Conservation (phyloP, 2,888 invertebrate genomes). For the Nemapogon koenigi region DNA sequence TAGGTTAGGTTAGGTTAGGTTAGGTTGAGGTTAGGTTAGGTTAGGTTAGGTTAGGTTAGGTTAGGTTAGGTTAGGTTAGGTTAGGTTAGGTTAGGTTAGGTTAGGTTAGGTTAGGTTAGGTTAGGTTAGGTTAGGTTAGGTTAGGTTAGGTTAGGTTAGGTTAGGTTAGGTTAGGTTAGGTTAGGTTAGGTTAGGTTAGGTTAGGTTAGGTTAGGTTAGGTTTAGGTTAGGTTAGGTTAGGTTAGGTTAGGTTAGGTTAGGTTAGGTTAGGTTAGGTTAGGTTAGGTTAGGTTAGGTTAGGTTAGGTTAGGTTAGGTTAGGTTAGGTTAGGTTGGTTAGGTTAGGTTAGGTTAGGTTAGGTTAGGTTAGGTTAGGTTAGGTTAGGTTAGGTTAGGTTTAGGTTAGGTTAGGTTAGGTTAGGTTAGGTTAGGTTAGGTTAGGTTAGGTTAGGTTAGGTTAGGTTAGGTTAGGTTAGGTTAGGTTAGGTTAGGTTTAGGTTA, state of each 20-base stretch:
- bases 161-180: slow-evolving; percentile 7
- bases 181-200: slow-evolving; percentile 14
- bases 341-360: slow-evolving; percentile 15
- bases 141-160: slow-evolving; percentile 10
- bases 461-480: slow-evolving; percentile 17
- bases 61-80: slow-evolving; percentile 15
- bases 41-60: slow-evolving; percentile 15
- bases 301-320: slow-evolving; percentile 8
- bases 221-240: slow-evolving; percentile 6
- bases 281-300: slow-evolving; percentile 12
- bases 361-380: slow-evolving; percentile 14
- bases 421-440: slow-evolving; percentile 16
- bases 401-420: slow-evolving; percentile 17
- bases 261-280: slow-evolving; percentile 10
- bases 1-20: slow-evolving; percentile 12
- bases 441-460: slow-evolving; percentile 16
- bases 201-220: slow-evolving; percentile 11
- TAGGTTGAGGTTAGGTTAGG: slow-evolving; percentile 14
- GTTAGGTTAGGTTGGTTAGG: slow-evolving; percentile 10
- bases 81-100: slow-evolving; percentile 14
- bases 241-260: slow-evolving; percentile 3
- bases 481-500: too few species aligned
- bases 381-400: slow-evolving; percentile 17
- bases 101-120: slow-evolving; percentile 13
- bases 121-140: slow-evolving; percentile 13